Percentiles rank a stretch among this genome's conserved stretches.
These are phyloP conservation scores for Neoitamus cyanurus DNA, from an alignment of 2,888 invertebrate species.

Conservation along the genomic window DNA sequence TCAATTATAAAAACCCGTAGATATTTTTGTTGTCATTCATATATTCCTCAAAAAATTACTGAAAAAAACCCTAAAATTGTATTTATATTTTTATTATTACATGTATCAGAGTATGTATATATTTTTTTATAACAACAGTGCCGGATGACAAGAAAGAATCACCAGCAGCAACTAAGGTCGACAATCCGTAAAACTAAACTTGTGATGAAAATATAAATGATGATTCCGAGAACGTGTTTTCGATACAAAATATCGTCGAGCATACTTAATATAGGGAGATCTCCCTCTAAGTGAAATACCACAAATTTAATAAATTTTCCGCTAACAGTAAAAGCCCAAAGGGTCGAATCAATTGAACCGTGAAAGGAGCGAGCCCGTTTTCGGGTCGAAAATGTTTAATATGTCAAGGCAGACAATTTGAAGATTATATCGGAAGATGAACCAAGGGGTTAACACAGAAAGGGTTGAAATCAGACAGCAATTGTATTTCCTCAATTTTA, in stretches of 20 bases:
- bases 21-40: too few relatives aligned
- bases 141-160: neutral
- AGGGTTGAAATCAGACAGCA: slow-evolving; percentile 18
- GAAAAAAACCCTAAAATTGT: too few relatives aligned
- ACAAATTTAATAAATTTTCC: slow-evolving; percentile 19
- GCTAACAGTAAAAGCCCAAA: neutral
- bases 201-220: neutral
- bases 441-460: neutral
- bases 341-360: slow-evolving; percentile 6
- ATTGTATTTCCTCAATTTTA: neutral
- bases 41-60: too few relatives aligned
- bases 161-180: neutral
- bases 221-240: neutral
- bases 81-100: too few relatives aligned
- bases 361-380: neutral
- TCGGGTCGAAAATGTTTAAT: too few relatives aligned
- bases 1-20: too few relatives aligned
- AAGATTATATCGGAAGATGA: neutral
- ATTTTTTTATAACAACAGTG: neutral
- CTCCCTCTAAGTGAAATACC: neutral
- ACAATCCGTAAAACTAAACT: neutral
- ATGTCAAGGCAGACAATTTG: neutral
- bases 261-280: neutral
- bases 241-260: too few relatives aligned
- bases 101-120: too few relatives aligned